Evolutionary conservation across 2,888 invertebrate species (phyloP), one percentile per base, ranked within the genome.

Genomic region (Aspidiotus rigidus): DNA sequence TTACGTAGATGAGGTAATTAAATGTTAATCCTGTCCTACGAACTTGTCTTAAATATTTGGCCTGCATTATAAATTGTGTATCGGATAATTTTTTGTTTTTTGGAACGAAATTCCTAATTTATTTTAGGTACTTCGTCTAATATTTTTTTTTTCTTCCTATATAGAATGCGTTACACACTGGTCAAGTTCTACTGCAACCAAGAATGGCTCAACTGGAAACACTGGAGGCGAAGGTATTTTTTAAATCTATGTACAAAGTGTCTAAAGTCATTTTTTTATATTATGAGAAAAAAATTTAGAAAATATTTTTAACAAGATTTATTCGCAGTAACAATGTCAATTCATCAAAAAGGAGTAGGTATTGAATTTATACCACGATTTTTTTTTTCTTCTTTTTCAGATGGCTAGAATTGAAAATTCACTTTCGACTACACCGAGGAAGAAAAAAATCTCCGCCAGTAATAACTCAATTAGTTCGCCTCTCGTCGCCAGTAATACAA

Each of bases 371-470:
- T 39, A 39, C 28, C 42, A n/a, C 15, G 15, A 16, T 57, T 17
- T 10, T n/a, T n/a, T 57, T 57, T 57, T 57, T 10, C 5, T 28
- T 28, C 5, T 40, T 71, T 76, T 77, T 17, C 76, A 90, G 89
- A 90, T 90, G 89, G 89, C 90, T 71, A 89, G 86, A 75, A 89
- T 90, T 75, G 90, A 90, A 78, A 88, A 90, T 66, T 90, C 90
- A 1, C 79, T 90, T 74, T 85, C 84, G 77, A 79, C 74, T 76
- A 83, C 70, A 79, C 80, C 71, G 82, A 83, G 74, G 87, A 87
- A 78, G 53, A 72, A 72, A 57, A 72, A 72, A 59, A 72, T 70
- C 53, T 60, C 55, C 2, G 63, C 72, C n/a, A 67, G 67, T n/a
- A 67, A 67, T 49, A 60, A 17, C 40, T 67, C 67, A 9, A 57